Conservation (phyloP, 2,888 invertebrate genomes). For the Cerastis rubricosa region DNA sequence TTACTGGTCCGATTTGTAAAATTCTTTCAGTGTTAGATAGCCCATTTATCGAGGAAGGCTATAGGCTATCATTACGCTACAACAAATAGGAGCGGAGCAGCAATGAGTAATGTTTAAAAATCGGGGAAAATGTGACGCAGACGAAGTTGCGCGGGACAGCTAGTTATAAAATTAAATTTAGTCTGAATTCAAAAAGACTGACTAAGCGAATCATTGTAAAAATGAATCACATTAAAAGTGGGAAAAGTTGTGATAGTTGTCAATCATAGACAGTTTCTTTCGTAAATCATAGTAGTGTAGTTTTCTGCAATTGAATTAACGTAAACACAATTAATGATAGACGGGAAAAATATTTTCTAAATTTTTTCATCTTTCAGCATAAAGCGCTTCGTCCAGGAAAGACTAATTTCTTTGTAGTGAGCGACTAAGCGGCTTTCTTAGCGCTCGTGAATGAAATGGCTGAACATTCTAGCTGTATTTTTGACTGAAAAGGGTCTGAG, state of each 20-base stretch:
- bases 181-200: background rate
- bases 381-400: conserved; percentile 32
- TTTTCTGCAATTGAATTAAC: conserved; percentile 2
- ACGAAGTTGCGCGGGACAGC: no score
- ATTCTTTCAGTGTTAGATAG: no score
- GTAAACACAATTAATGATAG: conserved; percentile 35
- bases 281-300: background rate
- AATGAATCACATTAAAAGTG: background rate
- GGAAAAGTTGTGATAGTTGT: conserved; percentile 22
- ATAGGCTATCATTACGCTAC: no score
- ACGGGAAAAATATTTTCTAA: conserved; percentile 5
- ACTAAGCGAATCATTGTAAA: background rate
- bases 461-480: conserved; percentile 10
- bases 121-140: no score
- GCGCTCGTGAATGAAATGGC: conserved; percentile 2
- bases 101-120: no score
- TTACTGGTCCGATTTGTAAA: no score
- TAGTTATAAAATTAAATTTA: no score
- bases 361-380: conserved; percentile 14
- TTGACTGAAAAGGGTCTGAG: background rate
- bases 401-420: conserved; percentile 43
- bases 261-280: conserved; percentile 17
- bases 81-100: no score
- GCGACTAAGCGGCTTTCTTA: conserved; percentile 32
- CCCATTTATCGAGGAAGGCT: no score